Evolutionary conservation across 2,888 invertebrate genomes (phyloP).

Genomic region (Lithodes maja): DNA sequence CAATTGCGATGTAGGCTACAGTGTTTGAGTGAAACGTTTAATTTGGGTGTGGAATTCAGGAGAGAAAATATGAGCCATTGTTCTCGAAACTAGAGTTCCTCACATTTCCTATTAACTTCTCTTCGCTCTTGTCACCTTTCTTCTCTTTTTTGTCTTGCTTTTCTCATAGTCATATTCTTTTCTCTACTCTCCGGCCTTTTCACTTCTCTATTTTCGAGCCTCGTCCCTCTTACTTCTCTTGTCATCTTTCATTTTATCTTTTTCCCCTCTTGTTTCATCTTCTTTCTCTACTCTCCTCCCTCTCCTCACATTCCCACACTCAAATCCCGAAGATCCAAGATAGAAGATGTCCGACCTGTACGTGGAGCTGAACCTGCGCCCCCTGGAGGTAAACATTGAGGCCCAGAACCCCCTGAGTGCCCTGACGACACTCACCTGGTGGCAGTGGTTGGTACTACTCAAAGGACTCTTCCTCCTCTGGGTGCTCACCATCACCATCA

Average conservation of each 20-base stretch:
- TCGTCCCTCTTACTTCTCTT: not conserved
- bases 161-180: not conserved
- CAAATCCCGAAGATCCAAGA: not conserved
- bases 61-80: no score
- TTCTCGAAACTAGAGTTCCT: no score
- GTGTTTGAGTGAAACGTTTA: no score
- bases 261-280: slow-evolving; percentile 10
- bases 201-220: no score
- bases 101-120: not conserved
- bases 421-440: not conserved
- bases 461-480: slow-evolving; percentile 13
- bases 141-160: slow-evolving; percentile 6
- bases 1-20: no score
- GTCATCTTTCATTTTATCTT: slow-evolving; percentile 2
- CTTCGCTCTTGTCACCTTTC: slow-evolving; percentile 24
- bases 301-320: not conserved
- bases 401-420: not conserved
- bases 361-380: not conserved
- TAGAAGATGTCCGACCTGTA: not conserved
- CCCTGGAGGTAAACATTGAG: not conserved
- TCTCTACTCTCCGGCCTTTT: no score
- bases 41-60: no score
- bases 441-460: slow-evolving; percentile 18
- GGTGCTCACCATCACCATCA: slow-evolving; percentile 15
- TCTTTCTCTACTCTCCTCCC: not conserved